A percentile compares a stretch with the other conserved stretches of the same genome.
Conservation (phyloP, 2,888 invertebrate genomes). For the Drosophila subquinaria region DNA sequence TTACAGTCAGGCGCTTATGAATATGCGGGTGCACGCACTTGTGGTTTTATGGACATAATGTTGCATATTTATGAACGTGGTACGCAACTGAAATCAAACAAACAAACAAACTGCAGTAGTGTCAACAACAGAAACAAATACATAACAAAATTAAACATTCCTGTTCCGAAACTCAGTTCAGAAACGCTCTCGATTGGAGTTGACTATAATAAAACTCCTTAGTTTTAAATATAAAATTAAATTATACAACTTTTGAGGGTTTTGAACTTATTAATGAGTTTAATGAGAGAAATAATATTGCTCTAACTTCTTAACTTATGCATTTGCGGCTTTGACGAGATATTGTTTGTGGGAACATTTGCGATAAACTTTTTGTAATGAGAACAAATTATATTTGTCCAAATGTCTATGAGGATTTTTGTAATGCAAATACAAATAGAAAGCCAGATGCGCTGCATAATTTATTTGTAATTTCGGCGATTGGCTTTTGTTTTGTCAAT, state of each 20-base stretch:
- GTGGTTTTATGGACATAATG: constrained; percentile 59
- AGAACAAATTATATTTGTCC: constrained; percentile 23
- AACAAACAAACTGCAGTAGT: constrained; percentile 21
- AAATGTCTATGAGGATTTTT: constrained; percentile 22
- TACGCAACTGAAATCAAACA: constrained; percentile 29
- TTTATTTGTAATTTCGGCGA: constrained; percentile 65
- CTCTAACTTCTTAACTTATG: neutral
- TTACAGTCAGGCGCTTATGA: constrained; percentile 28
- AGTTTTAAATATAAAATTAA: neutral
- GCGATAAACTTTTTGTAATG: constrained; percentile 12
- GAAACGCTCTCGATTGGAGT: neutral
- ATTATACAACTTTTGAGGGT: neutral
- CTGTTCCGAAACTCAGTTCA: neutral
- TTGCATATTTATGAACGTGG: constrained; percentile 47
- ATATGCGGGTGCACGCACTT: constrained; percentile 55
- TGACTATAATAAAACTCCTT: neutral
- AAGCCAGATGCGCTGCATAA: constrained; percentile 56
- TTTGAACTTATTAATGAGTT: neutral
- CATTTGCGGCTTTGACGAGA: neutral
- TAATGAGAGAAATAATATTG: neutral
- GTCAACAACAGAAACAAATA: constrained; percentile 29
- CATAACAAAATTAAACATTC: constrained; percentile 12
- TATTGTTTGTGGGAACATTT: constrained; percentile 2
- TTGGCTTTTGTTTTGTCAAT: constrained; percentile 69
- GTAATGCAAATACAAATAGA: constrained; percentile 18